Evolutionary conservation across 2,113 vertebrate genomes (phyloP), one percentile per base, ranked within the genome.

Genomic region (Ardeotis arabs): DNA sequence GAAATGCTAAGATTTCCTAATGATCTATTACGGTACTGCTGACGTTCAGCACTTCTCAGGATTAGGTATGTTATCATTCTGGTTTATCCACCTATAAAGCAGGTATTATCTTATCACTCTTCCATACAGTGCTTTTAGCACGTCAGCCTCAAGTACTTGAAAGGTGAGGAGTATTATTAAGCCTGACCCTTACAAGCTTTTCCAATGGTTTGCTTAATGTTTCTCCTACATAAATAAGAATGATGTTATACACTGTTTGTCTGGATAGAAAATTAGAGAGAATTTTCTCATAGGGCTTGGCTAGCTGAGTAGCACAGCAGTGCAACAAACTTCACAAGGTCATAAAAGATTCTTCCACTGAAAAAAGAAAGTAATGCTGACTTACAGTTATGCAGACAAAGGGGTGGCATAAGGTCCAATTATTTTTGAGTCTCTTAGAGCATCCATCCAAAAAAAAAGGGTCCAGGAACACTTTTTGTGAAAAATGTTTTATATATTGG

Each of bases 31-130:
- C 50, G 58, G 86, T 75, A 64, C 49, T 90, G 92, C 94, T 93
- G 94, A 86, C 69, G 86, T 62, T 95, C 95, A 93, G 96, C 94
- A 92, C 69, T 96, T 93, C 84, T 89, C 60, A 73, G 92, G 89
- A 95, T 94, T 94, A 93, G 69, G 24, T 78, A 33, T 66, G 74
- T 93, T 94, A 93, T 94, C 90, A 72, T 44, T 63, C 80, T 50
- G 58, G 60, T 93, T 93, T 87, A 82, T 93, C 90, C 83, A 92
- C 73, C 80, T 66, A 53, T 63, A 93, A 69, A 93, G 77, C 81
- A 81, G 74, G 86, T 78, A 93, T 97, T 90, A 96, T 91, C 90
- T 97, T 95, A 96, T 94, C 95, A 87, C 78, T 89, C 58, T 90
- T n/a, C 39, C 10, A 73, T 84, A 29, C 73, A 24, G 69, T 45